A percentile compares a stretch with the other conserved stretches of the same genome.
These are phyloP conservation scores for Lynx canadensis DNA, from an alignment of 2,113 vertebrate genomes.

Conservation along the genomic window DNA sequence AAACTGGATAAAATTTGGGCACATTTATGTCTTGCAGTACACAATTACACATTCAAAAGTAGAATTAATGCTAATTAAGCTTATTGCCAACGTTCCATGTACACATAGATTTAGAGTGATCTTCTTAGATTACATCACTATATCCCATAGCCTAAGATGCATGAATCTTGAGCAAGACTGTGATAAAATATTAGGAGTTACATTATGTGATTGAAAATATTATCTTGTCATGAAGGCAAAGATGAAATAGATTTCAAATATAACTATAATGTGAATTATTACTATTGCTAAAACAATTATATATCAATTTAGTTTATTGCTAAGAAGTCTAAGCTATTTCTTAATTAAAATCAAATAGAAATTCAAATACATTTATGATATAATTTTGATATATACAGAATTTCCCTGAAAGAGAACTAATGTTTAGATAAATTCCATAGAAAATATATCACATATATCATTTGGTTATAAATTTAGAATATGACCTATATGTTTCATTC, in stretches of 20 bases:
- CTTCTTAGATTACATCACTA: neutral
- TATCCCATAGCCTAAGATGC: neutral
- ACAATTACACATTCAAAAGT: neutral
- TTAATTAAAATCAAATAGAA: conserved; percentile 29
- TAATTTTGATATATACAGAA: neutral
- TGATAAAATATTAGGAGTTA: neutral
- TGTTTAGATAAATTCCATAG: conserved; percentile 7
- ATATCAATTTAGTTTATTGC: neutral
- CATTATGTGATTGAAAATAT: neutral
- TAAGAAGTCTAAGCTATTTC: neutral
- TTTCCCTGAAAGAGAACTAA: neutral
- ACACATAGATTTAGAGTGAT: neutral
- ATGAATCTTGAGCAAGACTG: neutral
- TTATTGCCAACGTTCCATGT: neutral
- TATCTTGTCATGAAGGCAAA: neutral
- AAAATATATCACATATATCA: neutral
- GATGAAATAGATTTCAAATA: neutral
- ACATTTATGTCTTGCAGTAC: neutral
- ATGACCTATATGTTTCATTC: neutral
- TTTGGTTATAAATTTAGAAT: neutral
- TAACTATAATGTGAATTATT: neutral
- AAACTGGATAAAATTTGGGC: neutral
- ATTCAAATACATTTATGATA: conserved; percentile 8
- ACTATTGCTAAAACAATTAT: neutral
- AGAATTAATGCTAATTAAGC: neutral